Evolutionary conservation across 1,140 invertebrate species (phyloP).

Genomic region (Dendrolimus kikuchii): DNA sequence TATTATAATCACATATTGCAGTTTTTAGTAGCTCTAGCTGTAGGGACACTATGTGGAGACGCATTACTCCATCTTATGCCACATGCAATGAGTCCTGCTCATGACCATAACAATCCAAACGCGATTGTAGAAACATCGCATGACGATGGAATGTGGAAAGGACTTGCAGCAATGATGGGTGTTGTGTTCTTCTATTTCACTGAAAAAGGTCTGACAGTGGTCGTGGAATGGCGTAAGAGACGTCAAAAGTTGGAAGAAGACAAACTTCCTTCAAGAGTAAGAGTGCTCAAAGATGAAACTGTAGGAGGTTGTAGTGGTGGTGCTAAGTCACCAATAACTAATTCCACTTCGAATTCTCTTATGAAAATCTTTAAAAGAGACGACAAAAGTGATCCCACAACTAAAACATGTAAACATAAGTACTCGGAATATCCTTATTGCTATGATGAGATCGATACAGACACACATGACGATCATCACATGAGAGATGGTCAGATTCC

Average conservation of each 20-base stretch:
- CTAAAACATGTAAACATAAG: constrained; percentile 86
- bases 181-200: constrained; percentile 92
- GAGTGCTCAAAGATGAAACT: constrained; percentile 77
- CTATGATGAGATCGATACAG: constrained; percentile 84
- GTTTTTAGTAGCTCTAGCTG: constrained; percentile 92
- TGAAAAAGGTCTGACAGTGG: constrained; percentile 85
- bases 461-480: constrained; percentile 76
- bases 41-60: constrained; percentile 93
- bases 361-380: constrained; percentile 62
- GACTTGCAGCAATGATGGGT: constrained; percentile 84
- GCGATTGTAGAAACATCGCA: constrained; percentile 66
- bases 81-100: constrained; percentile 80
- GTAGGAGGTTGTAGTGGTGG: constrained; percentile 74
- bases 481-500: constrained; percentile 48
- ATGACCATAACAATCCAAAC: constrained; percentile 46
- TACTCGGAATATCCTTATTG: constrained; percentile 89
- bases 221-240: constrained; percentile 85
- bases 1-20: constrained; percentile 93
- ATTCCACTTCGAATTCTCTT: constrained; percentile 50
- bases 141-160: constrained; percentile 85
- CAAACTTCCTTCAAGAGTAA: constrained; percentile 75
- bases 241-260: constrained; percentile 74
- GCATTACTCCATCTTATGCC: constrained; percentile 94
- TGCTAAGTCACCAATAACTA: constrained; percentile 43
- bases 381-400: constrained; percentile 68